Evolutionary conservation across 2,888 invertebrate species (phyloP).

Genomic region (Entomobrya multifasciata): DNA sequence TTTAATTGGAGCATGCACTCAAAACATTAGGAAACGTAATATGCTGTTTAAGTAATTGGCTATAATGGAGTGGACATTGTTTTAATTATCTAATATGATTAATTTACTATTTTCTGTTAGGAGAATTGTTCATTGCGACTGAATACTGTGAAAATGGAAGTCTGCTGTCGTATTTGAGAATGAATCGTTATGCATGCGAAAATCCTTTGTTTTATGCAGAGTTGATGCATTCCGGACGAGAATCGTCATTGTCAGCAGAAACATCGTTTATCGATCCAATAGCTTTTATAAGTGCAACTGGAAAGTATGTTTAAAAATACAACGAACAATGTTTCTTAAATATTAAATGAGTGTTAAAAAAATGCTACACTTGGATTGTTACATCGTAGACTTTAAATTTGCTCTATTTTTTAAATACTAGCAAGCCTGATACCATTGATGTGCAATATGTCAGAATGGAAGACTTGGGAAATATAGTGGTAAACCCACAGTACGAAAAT

Average conservation of each 20-base stretch:
- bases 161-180: constrained; percentile 55
- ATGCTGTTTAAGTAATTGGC: too few relatives aligned
- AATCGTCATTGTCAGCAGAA: constrained; percentile 32
- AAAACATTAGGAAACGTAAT: constrained; percentile 70
- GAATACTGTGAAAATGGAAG: constrained; percentile 72
- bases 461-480: constrained; percentile 62
- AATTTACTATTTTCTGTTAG: constrained; percentile 16
- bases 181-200: constrained; percentile 62
- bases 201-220: constrained; percentile 66
- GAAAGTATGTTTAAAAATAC: constrained; percentile 4
- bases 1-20: constrained; percentile 72
- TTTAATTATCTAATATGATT: too few relatives aligned
- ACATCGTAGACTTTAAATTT: too few relatives aligned
- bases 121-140: constrained; percentile 67
- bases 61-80: too few relatives aligned
- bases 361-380: too few relatives aligned
- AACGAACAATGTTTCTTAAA: background rate
- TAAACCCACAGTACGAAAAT: constrained; percentile 57
- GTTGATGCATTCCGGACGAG: background rate
- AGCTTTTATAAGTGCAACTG: background rate
- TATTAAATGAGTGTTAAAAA: too few relatives aligned
- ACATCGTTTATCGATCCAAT: constrained; percentile 52
- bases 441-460: constrained; percentile 73
- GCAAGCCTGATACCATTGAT: background rate
- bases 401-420: background rate